These are phyloP conservation scores for Enteromius anoplus DNA, from an alignment of 2,797 vertebrate genomes.

Conservation along the genomic window DNA sequence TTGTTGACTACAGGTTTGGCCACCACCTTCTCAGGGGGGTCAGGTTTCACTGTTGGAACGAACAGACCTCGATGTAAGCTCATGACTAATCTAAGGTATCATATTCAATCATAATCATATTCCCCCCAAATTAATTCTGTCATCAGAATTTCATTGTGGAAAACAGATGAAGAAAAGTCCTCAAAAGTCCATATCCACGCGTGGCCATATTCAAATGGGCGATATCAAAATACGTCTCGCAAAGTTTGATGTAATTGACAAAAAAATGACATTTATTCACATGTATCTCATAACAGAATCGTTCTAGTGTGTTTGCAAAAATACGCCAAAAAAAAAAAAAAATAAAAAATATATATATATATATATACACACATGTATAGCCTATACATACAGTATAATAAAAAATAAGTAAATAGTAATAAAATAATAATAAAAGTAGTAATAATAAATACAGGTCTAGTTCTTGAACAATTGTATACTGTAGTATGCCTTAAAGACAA, in stretches of 20 bases:
- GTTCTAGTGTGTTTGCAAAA: neutral
- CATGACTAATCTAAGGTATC: neutral
- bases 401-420: too few species aligned
- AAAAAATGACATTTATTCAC: neutral
- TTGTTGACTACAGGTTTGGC: conserved; percentile 88
- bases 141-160: conserved; percentile 10
- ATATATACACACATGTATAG: too few species aligned
- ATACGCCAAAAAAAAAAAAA: neutral
- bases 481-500: neutral
- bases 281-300: neutral
- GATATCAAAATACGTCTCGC: neutral
- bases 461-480: neutral
- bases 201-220: neutral
- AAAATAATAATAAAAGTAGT: too few species aligned
- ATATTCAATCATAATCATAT: too few species aligned
- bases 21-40: conserved; percentile 92
- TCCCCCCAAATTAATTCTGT: conserved; percentile 1
- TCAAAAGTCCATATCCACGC: neutral
- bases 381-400: too few species aligned
- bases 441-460: too few species aligned
- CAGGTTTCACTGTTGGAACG: conserved; percentile 88
- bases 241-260: neutral
- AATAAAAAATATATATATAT: neutral
- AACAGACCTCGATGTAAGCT: conserved; percentile 26
- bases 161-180: neutral